Percentiles rank a stretch among this genome's conserved stretches.
phyloP scores from a whole-genome alignment of 1,140 invertebrate genomes.

The Zaprionus camerounensis region DNA sequence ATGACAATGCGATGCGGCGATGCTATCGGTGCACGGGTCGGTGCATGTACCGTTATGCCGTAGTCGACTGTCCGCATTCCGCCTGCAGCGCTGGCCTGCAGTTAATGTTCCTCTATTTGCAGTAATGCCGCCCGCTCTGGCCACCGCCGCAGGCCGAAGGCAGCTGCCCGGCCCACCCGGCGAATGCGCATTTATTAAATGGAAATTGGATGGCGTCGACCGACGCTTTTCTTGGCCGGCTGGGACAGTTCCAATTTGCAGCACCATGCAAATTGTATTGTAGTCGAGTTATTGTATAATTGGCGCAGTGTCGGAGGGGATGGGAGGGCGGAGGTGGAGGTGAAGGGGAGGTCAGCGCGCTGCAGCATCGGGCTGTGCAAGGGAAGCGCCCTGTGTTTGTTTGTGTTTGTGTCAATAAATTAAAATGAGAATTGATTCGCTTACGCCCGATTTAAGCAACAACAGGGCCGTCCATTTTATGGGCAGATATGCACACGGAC shows the following conservation, averaged over 20 bases:
- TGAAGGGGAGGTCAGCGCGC: neutral
- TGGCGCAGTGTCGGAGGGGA: conserved; percentile 63
- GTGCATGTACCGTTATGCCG: conserved; percentile 41
- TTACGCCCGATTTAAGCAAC: conserved; percentile 82
- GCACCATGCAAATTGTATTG: conserved; percentile 80
- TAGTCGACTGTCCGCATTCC: neutral
- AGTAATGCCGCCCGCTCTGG: conserved; percentile 19
- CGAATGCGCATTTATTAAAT: conserved; percentile 82
- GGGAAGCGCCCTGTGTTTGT: conserved; percentile 14
- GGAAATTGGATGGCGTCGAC: conserved; percentile 40
- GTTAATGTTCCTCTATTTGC: conserved; percentile 67
- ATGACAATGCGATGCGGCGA: conserved; percentile 26
- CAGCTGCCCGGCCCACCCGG: conserved; percentile 38
- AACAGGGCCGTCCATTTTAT: conserved; percentile 68
- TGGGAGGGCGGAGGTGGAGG: neutral
- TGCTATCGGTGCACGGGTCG: conserved; percentile 30
- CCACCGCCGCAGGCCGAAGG: neutral
- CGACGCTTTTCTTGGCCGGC: conserved; percentile 47
- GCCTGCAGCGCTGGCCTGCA: conserved; percentile 48
- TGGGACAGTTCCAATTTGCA: conserved; percentile 75
- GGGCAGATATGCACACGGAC: conserved; percentile 60
- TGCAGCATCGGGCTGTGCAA: neutral
- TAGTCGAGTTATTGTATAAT: conserved; percentile 83
- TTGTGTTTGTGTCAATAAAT: conserved; percentile 80
- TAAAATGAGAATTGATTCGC: conserved; percentile 83